Base-by-base conservation (phyloP, 92 coral and sea anemone species). In the Nematostella vectensis region DNA sequence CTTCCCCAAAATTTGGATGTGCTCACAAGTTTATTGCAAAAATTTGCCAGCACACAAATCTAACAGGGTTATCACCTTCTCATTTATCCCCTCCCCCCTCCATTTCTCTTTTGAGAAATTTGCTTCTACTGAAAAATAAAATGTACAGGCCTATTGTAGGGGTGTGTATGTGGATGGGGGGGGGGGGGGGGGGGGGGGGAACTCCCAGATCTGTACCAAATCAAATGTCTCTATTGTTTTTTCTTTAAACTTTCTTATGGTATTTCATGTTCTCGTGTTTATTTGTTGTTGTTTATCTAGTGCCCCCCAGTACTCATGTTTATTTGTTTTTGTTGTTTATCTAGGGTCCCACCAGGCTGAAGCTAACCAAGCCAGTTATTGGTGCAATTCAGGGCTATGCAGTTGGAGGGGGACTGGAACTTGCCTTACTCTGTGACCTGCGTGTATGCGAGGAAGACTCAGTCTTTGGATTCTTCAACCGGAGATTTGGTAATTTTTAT, bases 381-480 rank as follows among this genome's bases (percentile, higher is more conserved):
- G 88, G 85, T 30, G 94, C 82, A 2, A 76, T 84, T 4, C 81
- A 76, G 57, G 96, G 96, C 4, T 68, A 84, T 63, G 85, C 94
- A 29, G 94, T 88, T 25, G 94, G 85, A 2, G 94, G 96, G 4
- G 96, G 96, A n/a, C 50, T 88, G 75, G 96, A 88, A 63, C 48
- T 88, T 19, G 87, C 96, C 1, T 64, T 88, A 57, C 72, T 78
- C 80, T 88, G 96, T 48, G 96, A 88, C 42, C 45, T 88, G 56
- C 61, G 96, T 40, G 78, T 88, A 36, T 79, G 69, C 16, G 96
- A 87, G 56, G 83, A 88, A 49, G 76, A 76, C 43, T 63, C 87
- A 1, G 43, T 67, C n/a, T 79, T 88, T 93, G 96, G 96, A 20
- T 74, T 80, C 67, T 83, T 83, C 36, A 88, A 88, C 65, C 70